A percentile compares a stretch with the other conserved stretches of the same genome.
These are phyloP conservation scores for Colletes latitarsis DNA, from an alignment of 1,140 invertebrate species.

Conservation along the genomic window DNA sequence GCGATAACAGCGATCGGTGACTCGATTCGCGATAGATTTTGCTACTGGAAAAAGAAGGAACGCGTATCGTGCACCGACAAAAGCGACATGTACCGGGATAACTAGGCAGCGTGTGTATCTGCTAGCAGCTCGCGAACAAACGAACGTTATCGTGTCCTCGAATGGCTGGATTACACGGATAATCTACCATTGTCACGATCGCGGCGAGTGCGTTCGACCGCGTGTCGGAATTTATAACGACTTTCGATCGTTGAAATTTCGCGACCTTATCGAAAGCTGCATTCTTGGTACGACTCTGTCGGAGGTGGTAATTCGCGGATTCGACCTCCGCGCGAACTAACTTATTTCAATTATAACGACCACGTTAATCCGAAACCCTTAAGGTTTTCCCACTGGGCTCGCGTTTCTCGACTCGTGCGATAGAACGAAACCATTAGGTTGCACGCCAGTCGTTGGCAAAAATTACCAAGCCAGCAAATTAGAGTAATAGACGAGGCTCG, in stretches of 20 bases:
- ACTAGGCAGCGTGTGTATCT: not conserved
- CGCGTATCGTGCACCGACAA: not conserved
- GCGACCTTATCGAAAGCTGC: not conserved
- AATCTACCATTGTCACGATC: slow-evolving; percentile 14
- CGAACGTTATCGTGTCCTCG: not conserved
- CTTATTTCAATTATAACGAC: slow-evolving; percentile 24
- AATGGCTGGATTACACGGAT: not conserved
- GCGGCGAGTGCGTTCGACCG: not conserved
- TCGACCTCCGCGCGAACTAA: not conserved
- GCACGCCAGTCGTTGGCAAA: too few relatives aligned
- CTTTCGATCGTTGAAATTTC: not conserved
- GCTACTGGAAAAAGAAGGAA: not conserved
- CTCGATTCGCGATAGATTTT: too few relatives aligned
- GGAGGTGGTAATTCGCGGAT: too few relatives aligned
- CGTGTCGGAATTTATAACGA: not conserved
- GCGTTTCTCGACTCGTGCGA: not conserved
- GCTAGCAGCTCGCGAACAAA: not conserved
- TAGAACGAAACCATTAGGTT: too few relatives aligned
- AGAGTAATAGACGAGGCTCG: too few relatives aligned
- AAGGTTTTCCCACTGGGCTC: not conserved
- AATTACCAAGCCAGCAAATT: too few relatives aligned
- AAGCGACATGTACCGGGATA: not conserved
- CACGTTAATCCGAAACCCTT: not conserved
- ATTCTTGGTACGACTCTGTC: too few relatives aligned
- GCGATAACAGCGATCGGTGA: too few relatives aligned